Conservation (phyloP, 2,888 invertebrate species). For the Thymelicus acteon region DNA sequence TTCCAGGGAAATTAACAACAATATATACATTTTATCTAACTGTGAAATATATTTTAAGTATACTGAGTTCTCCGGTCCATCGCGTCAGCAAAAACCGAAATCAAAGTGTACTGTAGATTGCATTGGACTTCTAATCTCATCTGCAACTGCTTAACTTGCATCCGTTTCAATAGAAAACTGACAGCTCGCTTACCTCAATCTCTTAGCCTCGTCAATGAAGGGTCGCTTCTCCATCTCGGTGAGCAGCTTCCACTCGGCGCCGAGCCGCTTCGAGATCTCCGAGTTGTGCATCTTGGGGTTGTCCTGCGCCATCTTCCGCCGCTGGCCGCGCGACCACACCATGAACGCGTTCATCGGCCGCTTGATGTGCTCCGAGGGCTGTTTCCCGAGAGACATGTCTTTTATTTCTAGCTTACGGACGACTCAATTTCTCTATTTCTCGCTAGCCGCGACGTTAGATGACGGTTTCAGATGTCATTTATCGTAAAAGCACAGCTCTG, state of each 20-base stretch:
- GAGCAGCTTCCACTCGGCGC: slow-evolving; percentile 95
- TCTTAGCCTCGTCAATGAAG: slow-evolving; percentile 95
- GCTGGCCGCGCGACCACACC: slow-evolving; percentile 96
- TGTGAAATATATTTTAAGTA: too few relatives aligned
- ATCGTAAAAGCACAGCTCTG: neutral
- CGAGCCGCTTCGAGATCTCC: slow-evolving; percentile 94
- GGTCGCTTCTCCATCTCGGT: slow-evolving; percentile 94
- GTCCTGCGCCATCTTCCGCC: slow-evolving; percentile 96
- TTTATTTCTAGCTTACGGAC: slow-evolving; percentile 16
- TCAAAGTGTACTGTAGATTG: too few relatives aligned
- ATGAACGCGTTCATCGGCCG: slow-evolving; percentile 98
- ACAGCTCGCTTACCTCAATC: slow-evolving; percentile 87
- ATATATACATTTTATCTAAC: too few relatives aligned
- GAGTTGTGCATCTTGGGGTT: slow-evolving; percentile 98
- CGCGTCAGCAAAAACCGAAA: too few relatives aligned
- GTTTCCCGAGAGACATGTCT: slow-evolving; percentile 76
- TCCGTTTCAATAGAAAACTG: neutral
- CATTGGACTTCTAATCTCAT: neutral
- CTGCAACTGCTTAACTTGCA: neutral
- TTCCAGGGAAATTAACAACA: too few relatives aligned
- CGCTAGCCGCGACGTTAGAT: neutral
- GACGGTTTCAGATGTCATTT: slow-evolving; percentile 22
- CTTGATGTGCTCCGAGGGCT: slow-evolving; percentile 91
- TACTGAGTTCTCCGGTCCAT: too few relatives aligned
- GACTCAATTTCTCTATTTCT: neutral